Percentiles rank a stretch among this genome's conserved stretches.
These are phyloP conservation scores for Setophaga kirtlandii DNA, from an alignment of 2,113 vertebrate genomes.

Conservation along the genomic window DNA sequence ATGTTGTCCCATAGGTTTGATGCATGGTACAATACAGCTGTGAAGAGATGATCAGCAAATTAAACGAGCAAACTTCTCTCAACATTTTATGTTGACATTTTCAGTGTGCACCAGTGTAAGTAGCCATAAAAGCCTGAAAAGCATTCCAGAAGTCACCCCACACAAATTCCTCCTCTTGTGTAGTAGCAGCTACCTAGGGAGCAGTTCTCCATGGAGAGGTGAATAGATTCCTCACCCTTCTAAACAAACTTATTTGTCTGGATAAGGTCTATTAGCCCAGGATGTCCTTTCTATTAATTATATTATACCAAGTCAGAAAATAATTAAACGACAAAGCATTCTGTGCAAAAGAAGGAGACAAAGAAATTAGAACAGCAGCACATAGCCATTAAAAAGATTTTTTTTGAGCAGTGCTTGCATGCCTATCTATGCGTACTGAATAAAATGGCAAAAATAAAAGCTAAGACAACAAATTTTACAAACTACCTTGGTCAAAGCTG, in stretches of 20 bases:
- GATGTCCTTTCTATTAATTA: background rate
- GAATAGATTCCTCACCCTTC: background rate
- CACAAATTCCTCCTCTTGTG: background rate
- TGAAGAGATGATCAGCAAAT: background rate
- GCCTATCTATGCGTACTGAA: background rate
- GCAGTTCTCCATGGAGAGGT: background rate
- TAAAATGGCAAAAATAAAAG: background rate
- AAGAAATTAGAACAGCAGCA: background rate
- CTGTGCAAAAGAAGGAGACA: background rate
- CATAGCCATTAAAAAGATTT: background rate
- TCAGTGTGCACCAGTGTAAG: background rate
- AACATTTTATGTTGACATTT: background rate
- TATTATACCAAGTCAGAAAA: background rate
- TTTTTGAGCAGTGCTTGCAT: background rate
- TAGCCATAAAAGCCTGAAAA: background rate
- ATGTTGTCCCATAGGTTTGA: background rate
- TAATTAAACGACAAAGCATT: background rate
- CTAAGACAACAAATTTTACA: background rate
- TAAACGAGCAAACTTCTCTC: background rate
- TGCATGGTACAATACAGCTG: background rate
- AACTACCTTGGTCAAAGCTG: background rate
- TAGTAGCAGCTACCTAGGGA: background rate
- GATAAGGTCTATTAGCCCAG: background rate
- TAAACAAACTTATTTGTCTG: background rate
- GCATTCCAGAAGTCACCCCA: background rate